A percentile compares a stretch with the other conserved stretches of the same genome.
phyloP scores from a whole-genome alignment of 2,797 vertebrate genomes.

The Spondyliosoma cantharus region DNA sequence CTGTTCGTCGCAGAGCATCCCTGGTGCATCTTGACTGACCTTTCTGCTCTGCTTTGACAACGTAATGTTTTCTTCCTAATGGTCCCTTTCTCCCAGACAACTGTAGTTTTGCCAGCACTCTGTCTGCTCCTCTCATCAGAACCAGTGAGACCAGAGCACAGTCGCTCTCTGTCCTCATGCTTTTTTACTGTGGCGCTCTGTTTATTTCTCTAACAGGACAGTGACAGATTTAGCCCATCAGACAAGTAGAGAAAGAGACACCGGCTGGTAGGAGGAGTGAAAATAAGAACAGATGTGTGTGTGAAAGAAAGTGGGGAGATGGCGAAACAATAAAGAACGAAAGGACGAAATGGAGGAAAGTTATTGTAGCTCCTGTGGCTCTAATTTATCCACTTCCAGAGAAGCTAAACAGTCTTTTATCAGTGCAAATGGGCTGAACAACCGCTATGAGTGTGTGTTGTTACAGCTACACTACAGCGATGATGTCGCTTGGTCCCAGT shows the following conservation, averaged over 20 bases:
- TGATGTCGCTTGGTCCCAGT: conserved; percentile 45
- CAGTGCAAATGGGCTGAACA: conserved; percentile 46
- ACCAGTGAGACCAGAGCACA: conserved; percentile 64
- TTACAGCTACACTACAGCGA: conserved; percentile 3
- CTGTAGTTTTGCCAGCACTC: conserved; percentile 68
- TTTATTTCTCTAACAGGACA: conserved; percentile 73
- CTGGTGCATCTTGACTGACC: conserved; percentile 57
- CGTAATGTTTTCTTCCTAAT: conserved; percentile 69
- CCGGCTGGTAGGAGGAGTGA: conserved; percentile 42
- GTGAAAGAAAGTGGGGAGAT: conserved; percentile 24
- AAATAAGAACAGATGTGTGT: conserved; percentile 42
- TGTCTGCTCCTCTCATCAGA: conserved; percentile 82
- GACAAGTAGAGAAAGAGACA: conserved; percentile 51
- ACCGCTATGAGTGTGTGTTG: conserved; percentile 25
- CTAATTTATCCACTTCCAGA: conserved; percentile 44
- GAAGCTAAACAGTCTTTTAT: conserved; percentile 40
- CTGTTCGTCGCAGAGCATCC: conserved; percentile 48
- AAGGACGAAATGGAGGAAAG: conserved; percentile 3
- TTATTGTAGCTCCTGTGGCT: conserved; percentile 46
- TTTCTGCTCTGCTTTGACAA: conserved; percentile 66
- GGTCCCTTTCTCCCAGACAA: conserved; percentile 62
- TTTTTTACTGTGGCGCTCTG: conserved; percentile 56
- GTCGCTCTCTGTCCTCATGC: conserved; percentile 69
- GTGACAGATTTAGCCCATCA: conserved; percentile 73
- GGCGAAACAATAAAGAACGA: conserved; percentile 33